Evolutionary conservation across 2,797 vertebrate species (phyloP).

Genomic region (Crax fasciolata): DNA sequence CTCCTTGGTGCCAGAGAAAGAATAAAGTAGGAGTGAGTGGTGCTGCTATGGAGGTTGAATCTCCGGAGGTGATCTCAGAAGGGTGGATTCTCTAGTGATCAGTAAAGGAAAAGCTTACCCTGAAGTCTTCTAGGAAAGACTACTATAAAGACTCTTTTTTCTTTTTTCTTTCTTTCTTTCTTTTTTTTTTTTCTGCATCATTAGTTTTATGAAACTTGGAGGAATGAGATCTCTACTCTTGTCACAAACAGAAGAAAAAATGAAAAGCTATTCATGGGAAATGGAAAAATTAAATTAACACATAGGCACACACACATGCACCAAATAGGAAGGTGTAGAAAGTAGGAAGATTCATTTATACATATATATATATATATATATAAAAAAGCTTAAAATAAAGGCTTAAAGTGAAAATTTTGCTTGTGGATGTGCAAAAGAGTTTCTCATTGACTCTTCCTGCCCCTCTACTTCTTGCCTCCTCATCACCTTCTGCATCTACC

Average conservation of each 20-base stretch:
- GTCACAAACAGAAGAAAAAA: background rate
- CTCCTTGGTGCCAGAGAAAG: background rate
- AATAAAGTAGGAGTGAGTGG: background rate
- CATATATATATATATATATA: too few species aligned
- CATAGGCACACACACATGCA: fast-evolving
- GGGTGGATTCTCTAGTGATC: background rate
- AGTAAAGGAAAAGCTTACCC: background rate
- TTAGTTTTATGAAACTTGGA: background rate
- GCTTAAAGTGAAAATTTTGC: background rate
- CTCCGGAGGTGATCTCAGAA: background rate
- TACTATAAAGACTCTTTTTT: background rate
- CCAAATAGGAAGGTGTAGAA: background rate
- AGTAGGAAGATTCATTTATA: background rate
- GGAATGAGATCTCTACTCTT: background rate
- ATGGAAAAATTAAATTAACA: background rate
- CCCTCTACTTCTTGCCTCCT: background rate
- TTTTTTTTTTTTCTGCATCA: background rate
- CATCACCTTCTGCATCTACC: background rate
- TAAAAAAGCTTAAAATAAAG: background rate
- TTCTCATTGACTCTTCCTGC: background rate
- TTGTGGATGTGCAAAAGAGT: background rate
- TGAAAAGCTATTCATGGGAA: background rate
- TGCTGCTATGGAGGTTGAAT: background rate
- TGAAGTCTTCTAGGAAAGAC: background rate
- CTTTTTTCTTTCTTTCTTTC: too few species aligned